Conservation (phyloP, 1,140 invertebrate species). For the Teleopsis dalmanni region DNA sequence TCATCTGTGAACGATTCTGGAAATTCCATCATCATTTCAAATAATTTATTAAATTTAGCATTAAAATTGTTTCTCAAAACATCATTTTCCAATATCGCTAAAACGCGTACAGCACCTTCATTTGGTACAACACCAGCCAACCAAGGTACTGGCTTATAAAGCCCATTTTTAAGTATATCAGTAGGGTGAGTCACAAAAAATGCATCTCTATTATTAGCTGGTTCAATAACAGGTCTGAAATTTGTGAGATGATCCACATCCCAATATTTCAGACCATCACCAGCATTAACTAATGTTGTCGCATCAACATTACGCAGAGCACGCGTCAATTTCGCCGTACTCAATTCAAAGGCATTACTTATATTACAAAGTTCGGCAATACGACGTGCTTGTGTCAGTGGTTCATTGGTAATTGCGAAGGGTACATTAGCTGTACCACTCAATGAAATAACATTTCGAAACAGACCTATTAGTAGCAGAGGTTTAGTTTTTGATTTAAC, state of each 20-base stretch:
- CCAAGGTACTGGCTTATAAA: slow-evolving; percentile 39
- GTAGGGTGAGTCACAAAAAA: slow-evolving; percentile 43
- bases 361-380: slow-evolving; percentile 25
- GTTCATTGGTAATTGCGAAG: slow-evolving; percentile 51
- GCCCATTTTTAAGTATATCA: slow-evolving; percentile 29
- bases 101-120: slow-evolving; percentile 45
- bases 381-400: slow-evolving; percentile 40
- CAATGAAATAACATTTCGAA: slow-evolving; percentile 49
- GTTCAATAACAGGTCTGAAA: slow-evolving; percentile 45
- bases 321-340: slow-evolving; percentile 25
- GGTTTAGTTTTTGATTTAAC: too few relatives aligned
- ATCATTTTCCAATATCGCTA: slow-evolving; percentile 35
- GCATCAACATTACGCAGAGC: slow-evolving; percentile 40
- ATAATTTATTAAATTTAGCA: slow-evolving; percentile 24
- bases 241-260: slow-evolving; percentile 45
- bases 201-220: slow-evolving; percentile 14
- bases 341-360: slow-evolving; percentile 17
- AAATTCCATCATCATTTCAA: slow-evolving; percentile 33
- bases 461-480: slow-evolving; percentile 30
- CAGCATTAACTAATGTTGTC: slow-evolving; percentile 28
- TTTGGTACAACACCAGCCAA: slow-evolving; percentile 41
- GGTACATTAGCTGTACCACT: slow-evolving; percentile 55
- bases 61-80: slow-evolving; percentile 35
- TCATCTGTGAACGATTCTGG: slow-evolving; percentile 8
- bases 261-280: slow-evolving; percentile 41